These are phyloP conservation scores for Furcifer pardalis DNA, from an alignment of 2,797 vertebrate genomes.

Conservation along the genomic window DNA sequence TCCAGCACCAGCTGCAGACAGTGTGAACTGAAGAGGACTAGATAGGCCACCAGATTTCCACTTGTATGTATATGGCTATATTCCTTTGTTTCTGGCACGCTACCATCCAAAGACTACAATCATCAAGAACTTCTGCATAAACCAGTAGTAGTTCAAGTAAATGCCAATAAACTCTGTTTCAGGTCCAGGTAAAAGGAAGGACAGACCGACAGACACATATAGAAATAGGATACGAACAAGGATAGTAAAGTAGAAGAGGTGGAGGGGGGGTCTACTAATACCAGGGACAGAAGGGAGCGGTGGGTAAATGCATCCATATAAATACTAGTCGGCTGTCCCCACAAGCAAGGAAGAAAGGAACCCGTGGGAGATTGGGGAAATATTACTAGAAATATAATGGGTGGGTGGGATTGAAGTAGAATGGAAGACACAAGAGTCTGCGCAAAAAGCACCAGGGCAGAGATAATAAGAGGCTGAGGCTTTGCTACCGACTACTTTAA, in stretches of 20 bases:
- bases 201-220: too few species aligned
- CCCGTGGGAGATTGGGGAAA: too few species aligned
- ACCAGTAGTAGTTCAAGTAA: not conserved
- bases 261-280: not conserved
- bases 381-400: not conserved
- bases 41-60: slow-evolving; percentile 3
- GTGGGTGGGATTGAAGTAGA: not conserved
- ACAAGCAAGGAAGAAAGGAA: not conserved
- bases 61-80: slow-evolving; percentile 25
- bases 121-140: not conserved
- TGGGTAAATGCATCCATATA: not conserved
- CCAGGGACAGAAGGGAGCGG: not conserved
- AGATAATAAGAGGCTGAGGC: not conserved
- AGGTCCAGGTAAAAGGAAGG: not conserved
- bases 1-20: slow-evolving; percentile 35
- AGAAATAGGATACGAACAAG: not conserved
- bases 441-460: not conserved
- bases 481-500: not conserved
- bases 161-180: not conserved
- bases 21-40: slow-evolving; percentile 6
- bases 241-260: not conserved
- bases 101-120: not conserved
- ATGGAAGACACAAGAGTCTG: not conserved
- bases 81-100: slow-evolving; percentile 28
- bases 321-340: not conserved